Percentiles rank a stretch among this genome's conserved stretches.
These are phyloP conservation scores for Etheostoma cragini DNA, from an alignment of 2,113 vertebrate species.

Conservation along the genomic window DNA sequence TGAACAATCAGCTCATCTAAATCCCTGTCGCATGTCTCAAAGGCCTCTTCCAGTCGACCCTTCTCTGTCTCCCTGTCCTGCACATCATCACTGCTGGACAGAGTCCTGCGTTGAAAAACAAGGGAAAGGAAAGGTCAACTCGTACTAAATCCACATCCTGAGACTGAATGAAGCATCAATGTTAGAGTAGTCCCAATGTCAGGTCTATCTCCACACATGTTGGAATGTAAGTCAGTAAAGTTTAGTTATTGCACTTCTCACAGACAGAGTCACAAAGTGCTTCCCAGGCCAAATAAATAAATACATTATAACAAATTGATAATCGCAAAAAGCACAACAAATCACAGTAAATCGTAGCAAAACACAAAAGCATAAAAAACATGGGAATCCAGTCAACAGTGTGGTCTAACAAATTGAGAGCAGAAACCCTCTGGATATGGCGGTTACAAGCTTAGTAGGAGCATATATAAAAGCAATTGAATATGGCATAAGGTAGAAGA, in stretches of 20 bases:
- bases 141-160: not conserved
- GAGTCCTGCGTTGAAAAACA: slow-evolving; percentile 82
- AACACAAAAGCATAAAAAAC: too few relatives aligned
- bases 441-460: not conserved
- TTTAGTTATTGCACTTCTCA: too few relatives aligned
- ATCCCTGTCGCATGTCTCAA: slow-evolving; percentile 94
- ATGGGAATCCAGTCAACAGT: too few relatives aligned
- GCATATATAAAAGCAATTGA: not conserved
- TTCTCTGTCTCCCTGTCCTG: slow-evolving; percentile 97
- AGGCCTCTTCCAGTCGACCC: slow-evolving; percentile 94
- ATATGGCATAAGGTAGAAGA: not conserved
- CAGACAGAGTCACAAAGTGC: too few relatives aligned
- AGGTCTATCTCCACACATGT: too few relatives aligned
- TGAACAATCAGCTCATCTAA: slow-evolving; percentile 95
- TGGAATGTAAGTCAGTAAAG: too few relatives aligned
- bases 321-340: too few relatives aligned
- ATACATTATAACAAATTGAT: too few relatives aligned
- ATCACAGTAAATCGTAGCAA: too few relatives aligned
- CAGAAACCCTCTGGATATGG: not conserved
- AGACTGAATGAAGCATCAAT: not conserved
- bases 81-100: slow-evolving; percentile 95
- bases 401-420: not conserved
- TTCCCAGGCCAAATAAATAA: too few relatives aligned
- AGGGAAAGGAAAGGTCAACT: not conserved
- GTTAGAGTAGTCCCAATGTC: not conserved